Base-by-base conservation (phyloP, 2,888 invertebrate genomes). In the Deilephila porcellus region DNA sequence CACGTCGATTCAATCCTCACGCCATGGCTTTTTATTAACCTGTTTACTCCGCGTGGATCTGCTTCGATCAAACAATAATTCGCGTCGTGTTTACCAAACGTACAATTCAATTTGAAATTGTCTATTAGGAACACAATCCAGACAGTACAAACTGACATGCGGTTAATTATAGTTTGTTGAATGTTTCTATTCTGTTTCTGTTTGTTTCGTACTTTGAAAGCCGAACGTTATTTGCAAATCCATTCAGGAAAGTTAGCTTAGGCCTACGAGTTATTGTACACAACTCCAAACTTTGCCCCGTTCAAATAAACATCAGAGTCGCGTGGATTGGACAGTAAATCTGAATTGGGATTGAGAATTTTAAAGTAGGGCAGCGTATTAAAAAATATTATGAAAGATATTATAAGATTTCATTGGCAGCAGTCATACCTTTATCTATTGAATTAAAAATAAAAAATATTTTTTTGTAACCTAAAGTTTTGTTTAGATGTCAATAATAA, bases 221-320 rank as follows among this genome's bases (percentile, higher is more conserved):
- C 73, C 73, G 75, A 83, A 79, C 77, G 78, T 74, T 80, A 82
- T 83, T 81, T 79, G 80, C 77, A 76, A 78, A 82, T 75, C 80
- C 80, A 82, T 83, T 83, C 79, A 81, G 67, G 25, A 52, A 63
- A 67, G 67, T 67, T 52, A 6, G 67, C 52, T 67, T 67, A 67
- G 67, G 52, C 67, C 67, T 67, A 67, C 19, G 19, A 63, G 45
- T 45, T 67, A 17, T 52, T 45, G 14, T 14, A 25, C 6, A 6
- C 17, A 14, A 67, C 52, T 67, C 45, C 6, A n/a, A 52, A 52
- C 67, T 67, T 45, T 67, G 25, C 4, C 0, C 25, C 17, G 14
- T 67, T 67, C 17, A 29, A 52, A 52, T 25, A 67, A 25, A 25
- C 17, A 17, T 17, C 14, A 19, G 8, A 45, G 8, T 64, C 11